Evolutionary conservation across 2,888 invertebrate species (phyloP), one percentile per base, ranked within the genome.

Genomic region (Lapara coniferarum): DNA sequence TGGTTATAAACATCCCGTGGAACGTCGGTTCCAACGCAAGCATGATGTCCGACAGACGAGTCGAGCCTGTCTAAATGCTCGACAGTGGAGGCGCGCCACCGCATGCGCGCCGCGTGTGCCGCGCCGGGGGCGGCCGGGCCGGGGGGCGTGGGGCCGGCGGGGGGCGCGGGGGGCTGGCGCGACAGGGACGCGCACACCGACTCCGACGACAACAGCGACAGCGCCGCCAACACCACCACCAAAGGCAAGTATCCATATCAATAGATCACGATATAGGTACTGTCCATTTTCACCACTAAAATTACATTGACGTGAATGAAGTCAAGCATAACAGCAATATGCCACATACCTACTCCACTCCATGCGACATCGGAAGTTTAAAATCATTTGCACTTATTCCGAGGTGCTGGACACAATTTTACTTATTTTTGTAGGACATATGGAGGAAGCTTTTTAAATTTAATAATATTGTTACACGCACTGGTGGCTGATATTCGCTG

Each of bases 1-100:
- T 37, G 7, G 8, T 37, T 37, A 8, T 37, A 37, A 37, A 37
- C 37, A 37, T 6, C 53, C 16, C 16, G 16, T 55, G 55, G 55
- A 55, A 14, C 56, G 46, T 46, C 19, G 37, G 53, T 56, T 25
- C 52, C 44, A 52, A 12, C n/a, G 37, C 37, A 37, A 68, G 49
- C 55, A 19, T 37, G 46, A 55, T 49, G 44, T 59, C 77, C 83
- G 78, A 71, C 90, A 95, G 95, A 95, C 82, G 95, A 95, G 83
- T 95, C 95, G 78, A 95, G 95, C 76, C 90, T 95, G 75, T 95
- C 95, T 83, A 95, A 95, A 87, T 95, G 95, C 76, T 95, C 95
- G 92, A 95, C 95, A 75, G 95, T 95, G 89, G 95, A 95, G 77
- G 95, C 95, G 80, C 93, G 95, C 53, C 94, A 94, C 59, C 94